Conservation (phyloP, 2,888 invertebrate genomes). For the Abrostola triplasia region DNA sequence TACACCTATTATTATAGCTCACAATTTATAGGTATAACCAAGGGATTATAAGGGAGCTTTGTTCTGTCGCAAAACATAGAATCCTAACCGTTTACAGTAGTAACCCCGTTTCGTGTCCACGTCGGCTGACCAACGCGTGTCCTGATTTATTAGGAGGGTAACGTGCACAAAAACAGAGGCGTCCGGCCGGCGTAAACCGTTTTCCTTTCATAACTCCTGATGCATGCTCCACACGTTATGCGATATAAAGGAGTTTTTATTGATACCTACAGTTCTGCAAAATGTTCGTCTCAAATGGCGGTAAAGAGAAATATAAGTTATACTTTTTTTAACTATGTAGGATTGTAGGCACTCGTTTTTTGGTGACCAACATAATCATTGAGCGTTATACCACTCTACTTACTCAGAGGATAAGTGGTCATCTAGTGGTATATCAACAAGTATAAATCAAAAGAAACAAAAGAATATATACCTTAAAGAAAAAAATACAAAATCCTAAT, state of each 20-base stretch:
- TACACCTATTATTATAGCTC: no score
- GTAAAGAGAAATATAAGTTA: neutral
- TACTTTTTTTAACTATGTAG: no score
- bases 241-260: constrained; percentile 61
- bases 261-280: constrained; percentile 33
- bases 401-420: no score
- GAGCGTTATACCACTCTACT: no score
- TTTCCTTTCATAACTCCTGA: constrained; percentile 60
- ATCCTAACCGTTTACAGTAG: neutral
- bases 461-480: no score
- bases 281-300: constrained; percentile 18
- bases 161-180: constrained; percentile 70
- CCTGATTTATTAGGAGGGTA: constrained; percentile 73
- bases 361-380: no score
- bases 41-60: no score
- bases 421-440: no score
- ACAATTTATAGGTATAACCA: no score
- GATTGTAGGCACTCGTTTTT: no score
- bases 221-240: constrained; percentile 62
- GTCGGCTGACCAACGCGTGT: constrained; percentile 58
- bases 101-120: constrained; percentile 31
- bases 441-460: no score
- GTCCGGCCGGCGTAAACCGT: constrained; percentile 65
- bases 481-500: no score
- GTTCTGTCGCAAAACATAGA: neutral